Percentiles rank a stretch among this genome's conserved stretches.
Evolutionary conservation across 2,113 vertebrate species (phyloP).

Genomic region (Dolichallabes microphthalmus): DNA sequence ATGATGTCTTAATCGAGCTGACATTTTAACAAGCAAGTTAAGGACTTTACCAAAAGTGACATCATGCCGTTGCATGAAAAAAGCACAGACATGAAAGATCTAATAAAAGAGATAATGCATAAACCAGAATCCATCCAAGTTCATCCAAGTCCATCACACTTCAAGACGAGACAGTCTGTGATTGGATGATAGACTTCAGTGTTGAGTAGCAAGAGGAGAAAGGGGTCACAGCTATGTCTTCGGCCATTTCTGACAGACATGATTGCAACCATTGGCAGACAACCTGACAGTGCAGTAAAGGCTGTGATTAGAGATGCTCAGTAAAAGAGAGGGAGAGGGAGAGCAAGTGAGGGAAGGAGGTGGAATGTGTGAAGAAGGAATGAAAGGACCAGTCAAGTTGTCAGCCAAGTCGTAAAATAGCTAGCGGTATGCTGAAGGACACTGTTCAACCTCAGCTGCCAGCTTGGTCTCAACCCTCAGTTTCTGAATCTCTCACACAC

Average conservation of each 20-base stretch:
- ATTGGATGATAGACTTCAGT: conserved; percentile 1
- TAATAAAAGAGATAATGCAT: neutral
- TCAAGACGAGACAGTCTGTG: neutral
- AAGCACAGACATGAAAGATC: neutral
- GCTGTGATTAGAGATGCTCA: conserved; percentile 68
- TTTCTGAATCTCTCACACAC: neutral
- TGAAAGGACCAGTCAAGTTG: conserved; percentile 71
- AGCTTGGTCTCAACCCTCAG: conserved; percentile 46
- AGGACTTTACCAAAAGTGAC: conserved; percentile 2
- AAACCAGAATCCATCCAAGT: conserved; percentile 6
- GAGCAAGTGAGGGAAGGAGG: conserved; percentile 22
- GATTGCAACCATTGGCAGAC: conserved; percentile 51
- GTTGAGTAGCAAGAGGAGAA: conserved; percentile 45
- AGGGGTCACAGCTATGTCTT: conserved; percentile 60
- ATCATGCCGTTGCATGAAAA: neutral
- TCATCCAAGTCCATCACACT: neutral
- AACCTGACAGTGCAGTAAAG: conserved; percentile 53
- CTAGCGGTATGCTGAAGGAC: conserved; percentile 62
- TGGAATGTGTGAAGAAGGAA: conserved; percentile 53
- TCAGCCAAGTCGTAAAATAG: conserved; percentile 67
- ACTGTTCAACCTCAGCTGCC: conserved; percentile 62
- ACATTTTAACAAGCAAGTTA: conserved; percentile 16
- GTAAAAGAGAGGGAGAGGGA: conserved; percentile 32
- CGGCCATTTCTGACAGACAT: conserved; percentile 51
- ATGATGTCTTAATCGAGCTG: conserved; percentile 8